phyloP scores from a whole-genome alignment of 2,113 vertebrate genomes.

The Ornithorhynchus anatinus region DNA sequence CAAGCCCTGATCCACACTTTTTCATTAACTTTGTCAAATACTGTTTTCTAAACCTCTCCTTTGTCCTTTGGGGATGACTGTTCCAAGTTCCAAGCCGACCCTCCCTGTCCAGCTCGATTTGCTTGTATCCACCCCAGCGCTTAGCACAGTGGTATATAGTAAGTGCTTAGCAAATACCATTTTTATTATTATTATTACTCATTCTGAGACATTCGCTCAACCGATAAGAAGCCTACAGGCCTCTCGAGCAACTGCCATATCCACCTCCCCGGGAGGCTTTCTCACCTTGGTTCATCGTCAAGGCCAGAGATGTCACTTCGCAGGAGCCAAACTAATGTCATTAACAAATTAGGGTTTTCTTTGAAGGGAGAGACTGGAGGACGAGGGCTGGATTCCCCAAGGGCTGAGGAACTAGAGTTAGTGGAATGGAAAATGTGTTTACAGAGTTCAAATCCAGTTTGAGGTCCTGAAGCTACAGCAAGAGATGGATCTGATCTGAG shows the following conservation, averaged over 20 bases:
- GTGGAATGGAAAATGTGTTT: neutral
- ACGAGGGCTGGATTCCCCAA: neutral
- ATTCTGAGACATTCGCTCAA: neutral
- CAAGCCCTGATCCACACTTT: slow-evolving; percentile 16
- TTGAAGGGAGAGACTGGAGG: neutral
- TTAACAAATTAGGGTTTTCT: neutral
- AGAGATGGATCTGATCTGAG: fast-evolving
- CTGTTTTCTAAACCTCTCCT: slow-evolving; percentile 18
- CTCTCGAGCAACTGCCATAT: neutral
- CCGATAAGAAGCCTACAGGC: slow-evolving; percentile 17
- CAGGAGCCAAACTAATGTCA: neutral
- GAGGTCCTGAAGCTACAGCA: neutral
- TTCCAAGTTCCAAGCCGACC: too few species aligned
- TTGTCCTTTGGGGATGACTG: slow-evolving; percentile 16
- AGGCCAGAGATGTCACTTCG: neutral
- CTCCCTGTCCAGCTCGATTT: too few species aligned
- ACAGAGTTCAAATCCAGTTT: neutral
- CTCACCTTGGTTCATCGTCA: neutral
- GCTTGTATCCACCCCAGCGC: too few species aligned
- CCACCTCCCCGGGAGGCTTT: neutral
- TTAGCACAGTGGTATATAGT: too few species aligned
- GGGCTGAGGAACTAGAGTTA: neutral
- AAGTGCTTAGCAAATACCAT: fast-evolving
- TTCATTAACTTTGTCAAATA: slow-evolving; percentile 40
- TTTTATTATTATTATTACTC: fast-evolving